Base-by-base conservation (phyloP, 2,797 vertebrate genomes). In the Melanotaenia boesemani region DNA sequence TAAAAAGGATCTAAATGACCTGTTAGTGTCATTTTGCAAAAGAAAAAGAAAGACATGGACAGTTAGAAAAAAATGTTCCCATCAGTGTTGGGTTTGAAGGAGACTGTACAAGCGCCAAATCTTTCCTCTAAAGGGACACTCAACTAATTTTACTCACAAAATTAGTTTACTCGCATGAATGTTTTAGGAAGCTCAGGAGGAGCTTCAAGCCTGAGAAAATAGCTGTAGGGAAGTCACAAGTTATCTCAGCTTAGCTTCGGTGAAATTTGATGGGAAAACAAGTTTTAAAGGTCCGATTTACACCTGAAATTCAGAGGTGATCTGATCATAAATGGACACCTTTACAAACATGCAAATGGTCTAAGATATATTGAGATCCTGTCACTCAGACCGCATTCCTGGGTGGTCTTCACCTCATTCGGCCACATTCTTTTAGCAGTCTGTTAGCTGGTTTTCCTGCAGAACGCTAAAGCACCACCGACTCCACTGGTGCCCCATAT, bases 31-130 rank as follows among this genome's bases (percentile, higher is more conserved):
- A 70, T 67, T 61, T 37, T 73, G 68, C 16, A 15, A 50, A 57
- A 86, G 65, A 48, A 74, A 79, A 76, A 77, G 18, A 76, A 71
- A 70, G 26, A 78, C 28, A 68, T 46, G 65, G 69, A 83, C 32
- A 63, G 62, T 55, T 80, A 69, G 73, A 66, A 81, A 80, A 76
- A 60, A 84, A 89, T 91, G 87, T 91, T 93, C 89, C 89, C 83
- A 83, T 82, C 75, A 68, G 64, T 70, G 62, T 39, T 8, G 32
- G 64, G n/a, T 58, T 57, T 18, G 60, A 71, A 79, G 60, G 58
- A 75, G 67, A 69, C 70, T 60, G 20, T 30, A 34, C 30, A 61
- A 56, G 37, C 48, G 50, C 52, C 26, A 55, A 56, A 56, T 76
- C 30, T 18, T 36, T 75, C 18, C 63, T 75, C 73, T 66, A 74